Evolutionary conservation across 1,140 invertebrate genomes (phyloP).

Genomic region (Drosophila aff.): DNA sequence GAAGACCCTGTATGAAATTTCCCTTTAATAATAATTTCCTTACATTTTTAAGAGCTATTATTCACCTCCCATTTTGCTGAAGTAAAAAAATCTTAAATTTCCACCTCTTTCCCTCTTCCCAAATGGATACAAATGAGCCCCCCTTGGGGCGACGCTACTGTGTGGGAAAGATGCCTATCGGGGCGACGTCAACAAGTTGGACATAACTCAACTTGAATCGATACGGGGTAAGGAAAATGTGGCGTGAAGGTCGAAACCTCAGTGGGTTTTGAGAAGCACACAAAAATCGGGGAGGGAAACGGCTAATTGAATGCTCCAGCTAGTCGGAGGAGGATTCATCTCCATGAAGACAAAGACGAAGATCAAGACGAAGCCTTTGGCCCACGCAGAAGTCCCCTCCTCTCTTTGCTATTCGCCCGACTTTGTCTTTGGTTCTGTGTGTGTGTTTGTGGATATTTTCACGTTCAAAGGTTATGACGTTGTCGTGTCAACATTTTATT

Average conservation of each 20-base stretch:
- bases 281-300: background rate
- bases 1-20: too few relatives aligned
- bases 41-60: background rate
- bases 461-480: constrained; percentile 85
- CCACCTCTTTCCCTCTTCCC: background rate
- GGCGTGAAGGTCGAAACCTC: constrained; percentile 53
- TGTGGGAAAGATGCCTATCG: constrained; percentile 53
- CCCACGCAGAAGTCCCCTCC: constrained; percentile 49
- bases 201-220: constrained; percentile 48
- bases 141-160: constrained; percentile 35
- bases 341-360: background rate
- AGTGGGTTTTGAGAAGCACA: background rate
- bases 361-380: constrained; percentile 1
- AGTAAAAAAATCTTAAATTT: background rate
- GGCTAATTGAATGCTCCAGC: constrained; percentile 74
- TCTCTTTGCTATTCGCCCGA: constrained; percentile 17
- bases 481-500: constrained; percentile 85
- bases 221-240: constrained; percentile 14
- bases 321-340: background rate
- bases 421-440: constrained; percentile 14
- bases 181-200: constrained; percentile 45
- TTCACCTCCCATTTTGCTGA: background rate
- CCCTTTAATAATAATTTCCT: background rate
- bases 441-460: constrained; percentile 56
- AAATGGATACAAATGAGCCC: constrained; percentile 1